Evolutionary conservation across 1,140 invertebrate genomes (phyloP), one percentile per base, ranked within the genome.

Genomic region (Zaprionus taronus): DNA sequence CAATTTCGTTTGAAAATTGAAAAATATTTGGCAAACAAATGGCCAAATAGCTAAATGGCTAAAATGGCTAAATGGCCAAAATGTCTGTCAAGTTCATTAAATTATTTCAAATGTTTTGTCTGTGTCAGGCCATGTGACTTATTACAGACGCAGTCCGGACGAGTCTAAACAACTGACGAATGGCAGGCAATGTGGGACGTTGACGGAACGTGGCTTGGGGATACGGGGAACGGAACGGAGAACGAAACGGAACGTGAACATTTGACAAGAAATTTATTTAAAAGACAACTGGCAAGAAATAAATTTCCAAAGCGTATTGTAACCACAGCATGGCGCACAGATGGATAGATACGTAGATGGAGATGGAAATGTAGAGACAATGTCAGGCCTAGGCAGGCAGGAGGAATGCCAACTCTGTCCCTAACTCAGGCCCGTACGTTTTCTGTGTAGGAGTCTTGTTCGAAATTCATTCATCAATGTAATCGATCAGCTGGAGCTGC

Each of bases 191-290:
- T 77, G 53, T 61, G 68, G 53, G 56, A 63, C 49, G 47, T 38
- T 41, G 28, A 57, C 55, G 14, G 55, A 14, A 58, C 14, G 14
- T 58, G 11, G 44, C 12, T 51, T 31, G 20, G 15, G 20, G 47
- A 26, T 53, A n/a, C 31, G 44, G 36, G 31, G 55, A 34, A 34
- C 31, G 51, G 36, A 22, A 47, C 7, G 60, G 22, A 47, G 24
- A 36, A 60, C 22, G 57, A 22, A 36, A 41, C 36, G 44, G 56
- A 36, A 72, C 55, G 73, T 71, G 71, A 73, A 77, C 75, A 67
- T 64, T 89, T 89, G 84, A 89, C 84, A 89, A 89, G 81, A 80
- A 84, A 85, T 90, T 90, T 90, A 90, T 90, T 90, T 90, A 85
- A 90, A 90, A 84, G 85, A 85, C 85, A 90, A 90, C 85, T 90